Conservation (phyloP, 2,888 invertebrate genomes). For the Eucriotettix oculatus region DNA sequence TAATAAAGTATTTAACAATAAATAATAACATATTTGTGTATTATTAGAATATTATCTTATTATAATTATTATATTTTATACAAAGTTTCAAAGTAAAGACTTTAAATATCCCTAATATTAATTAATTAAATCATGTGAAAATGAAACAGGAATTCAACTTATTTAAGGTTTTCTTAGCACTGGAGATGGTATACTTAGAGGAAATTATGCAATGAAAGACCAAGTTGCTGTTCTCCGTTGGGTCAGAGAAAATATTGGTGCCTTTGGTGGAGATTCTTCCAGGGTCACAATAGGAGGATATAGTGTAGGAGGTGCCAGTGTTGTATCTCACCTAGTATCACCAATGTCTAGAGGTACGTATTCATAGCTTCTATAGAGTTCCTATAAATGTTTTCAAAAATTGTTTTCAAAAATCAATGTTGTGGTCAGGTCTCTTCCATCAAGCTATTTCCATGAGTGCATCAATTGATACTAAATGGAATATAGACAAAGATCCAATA, state of each 20-base stretch:
- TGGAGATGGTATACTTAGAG: not conserved
- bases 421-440: not conserved
- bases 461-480: not conserved
- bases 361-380: not conserved
- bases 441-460: not conserved
- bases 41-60: no score
- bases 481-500: not conserved
- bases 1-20: no score
- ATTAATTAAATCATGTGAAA: no score
- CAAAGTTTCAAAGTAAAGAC: no score
- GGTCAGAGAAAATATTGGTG: not conserved
- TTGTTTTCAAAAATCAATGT: no score
- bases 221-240: not conserved
- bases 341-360: not conserved
- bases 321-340: not conserved
- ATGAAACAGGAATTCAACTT: no score
- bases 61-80: no score
- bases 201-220: not conserved
- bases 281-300: not conserved
- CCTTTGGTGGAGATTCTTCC: not conserved
- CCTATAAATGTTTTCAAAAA: no score
- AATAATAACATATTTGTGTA: no score
- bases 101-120: no score
- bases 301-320: not conserved
- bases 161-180: not conserved